These are phyloP conservation scores for Spodoptera litura DNA, from an alignment of 1,140 invertebrate species.

Conservation along the genomic window DNA sequence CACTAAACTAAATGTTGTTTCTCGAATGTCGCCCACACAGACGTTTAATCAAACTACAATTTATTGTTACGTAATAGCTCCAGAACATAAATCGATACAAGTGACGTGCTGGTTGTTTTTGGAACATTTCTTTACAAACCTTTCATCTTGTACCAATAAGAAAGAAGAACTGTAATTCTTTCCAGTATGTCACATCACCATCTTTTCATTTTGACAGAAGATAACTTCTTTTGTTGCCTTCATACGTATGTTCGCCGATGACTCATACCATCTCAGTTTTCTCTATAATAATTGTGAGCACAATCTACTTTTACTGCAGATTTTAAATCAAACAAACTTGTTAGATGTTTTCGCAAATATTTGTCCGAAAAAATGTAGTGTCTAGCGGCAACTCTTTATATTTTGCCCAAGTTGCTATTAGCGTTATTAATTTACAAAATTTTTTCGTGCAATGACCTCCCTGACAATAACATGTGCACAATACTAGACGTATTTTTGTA, in stretches of 20 bases:
- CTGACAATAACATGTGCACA: conserved; percentile 1
- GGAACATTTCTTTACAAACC: not conserved
- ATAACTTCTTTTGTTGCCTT: too few relatives aligned
- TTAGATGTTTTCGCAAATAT: not conserved
- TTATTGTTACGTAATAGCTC: conserved; percentile 30
- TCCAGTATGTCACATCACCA: not conserved
- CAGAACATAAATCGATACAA: not conserved
- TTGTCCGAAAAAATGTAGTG: not conserved
- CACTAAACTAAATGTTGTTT: conserved; percentile 10
- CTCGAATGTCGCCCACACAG: conserved; percentile 8
- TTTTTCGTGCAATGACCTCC: not conserved
- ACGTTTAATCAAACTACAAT: conserved; percentile 28
- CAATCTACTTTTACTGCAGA: not conserved
- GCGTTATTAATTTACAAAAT: conserved; percentile 7
- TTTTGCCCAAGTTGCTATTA: conserved; percentile 2
- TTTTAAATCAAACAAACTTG: not conserved
- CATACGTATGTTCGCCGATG: not conserved
- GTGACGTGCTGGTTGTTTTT: conserved; percentile 8
- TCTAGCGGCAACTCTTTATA: not conserved
- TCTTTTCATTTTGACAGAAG: too few relatives aligned
- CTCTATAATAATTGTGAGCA: conserved; percentile 1
- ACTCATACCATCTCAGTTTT: conserved; percentile 5
- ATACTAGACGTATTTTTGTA: not conserved
- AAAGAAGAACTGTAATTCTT: not conserved
- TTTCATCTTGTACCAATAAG: not conserved